Evolutionary conservation across 2,797 vertebrate species (phyloP), one percentile per base, ranked within the genome.

Genomic region (Glyptemys insculpta): DNA sequence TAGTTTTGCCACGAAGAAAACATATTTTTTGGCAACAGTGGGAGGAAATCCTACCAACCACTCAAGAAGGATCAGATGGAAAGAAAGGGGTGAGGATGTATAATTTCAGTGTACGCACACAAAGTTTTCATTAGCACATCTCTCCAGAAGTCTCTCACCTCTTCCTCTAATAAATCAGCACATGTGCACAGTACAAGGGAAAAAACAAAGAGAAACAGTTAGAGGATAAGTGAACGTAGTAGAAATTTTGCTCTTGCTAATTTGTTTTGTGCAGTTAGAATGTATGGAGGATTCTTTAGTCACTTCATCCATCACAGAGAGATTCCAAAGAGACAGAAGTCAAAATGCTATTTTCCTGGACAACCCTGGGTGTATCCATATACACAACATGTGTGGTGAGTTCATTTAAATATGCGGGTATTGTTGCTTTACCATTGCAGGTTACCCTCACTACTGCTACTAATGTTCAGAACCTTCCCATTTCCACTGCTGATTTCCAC

Each of bases 231-330:
- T 37, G 86, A 54, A 79, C 87, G 53, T 74, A 90, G 6, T 15
- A 47, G 25, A 96, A 91, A 88, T 87, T 91, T 86, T 88, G 49
- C 54, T 79, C 4, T 53, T 93, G 94, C 84, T 94, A 44, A 56
- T 91, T 50, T 88, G 49, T 44, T 59, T 84, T 52, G 34, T 90
- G 31, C 44, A 86, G 82, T 68, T 59, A 4, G 0, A 91, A 95
- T 90, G 95, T 92, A 94, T 85, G 86, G 41, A 93, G 49, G 37
- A 68, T 14, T 92, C 59, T 19, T 50, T 29, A 87, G 83, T 84
- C 87, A 72, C 6, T 34, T 14, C 52, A 93, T 91, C 74, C 25
- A 0, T 95, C 93, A 93, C 0, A 94, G 88, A 82, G 21, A 83
- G 88, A 85, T 3, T 23, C 50, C 81, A 86, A 76, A 93, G 89